Base-by-base conservation (phyloP, 2,888 invertebrate species). In the Linyphia triangularis region DNA sequence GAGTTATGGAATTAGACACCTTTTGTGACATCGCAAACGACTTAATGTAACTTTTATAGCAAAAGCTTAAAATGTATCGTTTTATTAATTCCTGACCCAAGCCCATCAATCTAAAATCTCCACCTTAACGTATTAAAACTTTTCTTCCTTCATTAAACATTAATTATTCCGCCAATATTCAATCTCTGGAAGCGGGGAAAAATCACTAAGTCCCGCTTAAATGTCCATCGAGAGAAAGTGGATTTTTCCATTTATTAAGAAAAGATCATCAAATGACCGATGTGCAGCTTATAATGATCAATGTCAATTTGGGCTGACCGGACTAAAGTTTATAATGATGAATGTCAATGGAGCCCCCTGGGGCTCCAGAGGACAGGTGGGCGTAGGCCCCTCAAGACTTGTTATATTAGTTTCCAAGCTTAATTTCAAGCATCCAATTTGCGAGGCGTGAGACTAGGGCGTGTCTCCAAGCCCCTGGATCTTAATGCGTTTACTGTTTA, bases 401-500 rank as follows among this genome's bases (percentile, higher is more conserved):
- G 63, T 85, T 85, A 61, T 85, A 85, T 78, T 85, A 61, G 51
- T 59, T 85, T 79, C 79, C 28, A 63, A 79, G 85, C 79, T 85
- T 85, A 79, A 85, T 85, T 85, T 72, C 79, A 26, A 72, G 72
- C 85, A 65, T 85, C 85, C 85, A 85, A 85, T 85, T 85, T 85
- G 86, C 86, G 61, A 86, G 86, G 86, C 81, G 86, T 81, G 86
- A 86, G 73, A 67, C 73, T n/a, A 73, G 81, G 86, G 86, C 86
- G 86, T 86, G 86, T 26, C 86, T 28, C 65, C 40, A 33, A 72
- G 79, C 79, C 85, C 85, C 85, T 70, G 85, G 63, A 85, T 79
- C 51, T 72, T 85, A 85, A 85, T 85, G 51, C 57, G 51, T 63
- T 81, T 30, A 81, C 73, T 73, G 65, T 69, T 79, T 67, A 81